A percentile compares a stretch with the other conserved stretches of the same genome.
These are phyloP conservation scores for Eurytoma californica DNA, from an alignment of 2,888 invertebrate species.

Conservation along the genomic window DNA sequence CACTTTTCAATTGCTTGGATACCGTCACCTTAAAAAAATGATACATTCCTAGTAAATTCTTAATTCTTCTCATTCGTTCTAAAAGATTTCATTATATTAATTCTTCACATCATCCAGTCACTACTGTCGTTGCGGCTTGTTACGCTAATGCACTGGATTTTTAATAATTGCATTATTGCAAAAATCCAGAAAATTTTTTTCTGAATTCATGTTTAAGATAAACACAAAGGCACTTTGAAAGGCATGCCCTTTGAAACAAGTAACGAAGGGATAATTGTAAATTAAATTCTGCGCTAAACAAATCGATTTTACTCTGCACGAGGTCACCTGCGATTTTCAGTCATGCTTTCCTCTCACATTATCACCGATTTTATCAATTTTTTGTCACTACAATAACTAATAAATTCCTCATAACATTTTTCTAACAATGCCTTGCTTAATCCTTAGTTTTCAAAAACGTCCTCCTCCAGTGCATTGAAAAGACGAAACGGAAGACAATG, in stretches of 20 bases:
- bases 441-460: conserved; percentile 69
- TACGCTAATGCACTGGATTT: conserved; percentile 36
- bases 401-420: conserved; percentile 41
- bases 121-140: too few relatives aligned
- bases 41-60: too few relatives aligned
- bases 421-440: conserved; percentile 63
- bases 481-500: conserved; percentile 69
- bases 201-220: neutral
- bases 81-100: neutral
- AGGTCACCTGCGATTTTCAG: neutral
- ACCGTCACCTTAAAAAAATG: neutral
- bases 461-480: conserved; percentile 69
- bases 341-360: conserved; percentile 27
- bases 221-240: too few relatives aligned
- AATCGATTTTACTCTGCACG: conserved; percentile 4
- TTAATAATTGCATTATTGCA: neutral
- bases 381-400: conserved; percentile 19
- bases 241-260: too few relatives aligned
- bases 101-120: neutral
- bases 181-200: neutral
- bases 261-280: neutral
- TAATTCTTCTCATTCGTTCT: neutral
- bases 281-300: neutral
- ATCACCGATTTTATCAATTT: conserved; percentile 8
- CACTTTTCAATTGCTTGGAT: neutral